Evolutionary conservation across 2,113 vertebrate genomes (phyloP), one percentile per base, ranked within the genome.

Genomic region (Coptodon bakossiorum): DNA sequence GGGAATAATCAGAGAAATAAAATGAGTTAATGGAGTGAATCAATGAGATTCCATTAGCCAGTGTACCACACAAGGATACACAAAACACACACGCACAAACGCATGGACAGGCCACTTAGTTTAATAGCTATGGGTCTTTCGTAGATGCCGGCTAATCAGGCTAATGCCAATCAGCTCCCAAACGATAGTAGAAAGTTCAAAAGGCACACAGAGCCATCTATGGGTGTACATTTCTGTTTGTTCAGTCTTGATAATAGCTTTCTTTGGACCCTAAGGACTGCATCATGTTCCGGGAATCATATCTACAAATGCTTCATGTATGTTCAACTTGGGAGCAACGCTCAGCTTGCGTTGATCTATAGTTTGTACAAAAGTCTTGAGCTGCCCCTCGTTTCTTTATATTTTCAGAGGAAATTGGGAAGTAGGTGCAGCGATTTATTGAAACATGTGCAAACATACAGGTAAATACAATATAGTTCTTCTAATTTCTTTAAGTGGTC

Each of bases 41-140:
- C 94, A 90, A 95, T 95, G 80, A 76, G 84, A 85, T 89, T 85
- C 90, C 88, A 94, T 95, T 93, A 95, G 85, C 85, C 53, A 45
- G 29, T 6, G 83, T 48, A 54, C 36, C 56, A 80, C 79, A 59
- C 52, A 68, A 6, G 11, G 22, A 53, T 7, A 73, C 24, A 53
- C 71, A 48, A 76, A 27, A 12, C 14, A 48, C 40, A 89, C 31
- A 48, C 6, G 14, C 54, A 86, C 71, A 86, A 78, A 88, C 50
- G 68, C 78, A 87, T 84, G 54, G 36, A 85, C 85, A 68, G 56
- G 48, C 86, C 86, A 93, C 90, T 94, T 91, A 93, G 90, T 61
- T 54, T 89, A 83, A 93, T 88, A 90, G 87, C 88, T 85, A 14
- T 86, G 84, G 54, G 86, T 76, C 63, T 82, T 85, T 43, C 14